Evolutionary conservation across 1,140 invertebrate species (phyloP).

Genomic region (Pseudomyrmex cubaensis): DNA sequence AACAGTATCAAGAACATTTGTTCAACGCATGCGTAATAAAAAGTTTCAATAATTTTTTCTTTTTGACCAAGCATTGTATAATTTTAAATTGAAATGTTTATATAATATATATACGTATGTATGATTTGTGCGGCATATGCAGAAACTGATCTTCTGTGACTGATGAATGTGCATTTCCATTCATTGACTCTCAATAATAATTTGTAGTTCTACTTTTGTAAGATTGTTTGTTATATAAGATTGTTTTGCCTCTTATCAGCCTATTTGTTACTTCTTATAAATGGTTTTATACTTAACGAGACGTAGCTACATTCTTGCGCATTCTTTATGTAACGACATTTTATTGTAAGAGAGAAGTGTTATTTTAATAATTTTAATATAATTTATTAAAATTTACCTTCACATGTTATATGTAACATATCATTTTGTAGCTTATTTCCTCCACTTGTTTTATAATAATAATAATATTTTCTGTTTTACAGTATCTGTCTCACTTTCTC

Average conservation of each 20-base stretch:
- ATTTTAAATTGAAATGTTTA: no score
- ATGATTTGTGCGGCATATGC: no score
- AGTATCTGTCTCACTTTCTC: no score
- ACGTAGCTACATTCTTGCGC: neutral
- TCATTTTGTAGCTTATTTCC: constrained; percentile 31
- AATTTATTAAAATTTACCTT: constrained; percentile 49
- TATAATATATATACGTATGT: neutral
- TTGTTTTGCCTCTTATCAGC: no score
- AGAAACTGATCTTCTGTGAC: constrained; percentile 5
- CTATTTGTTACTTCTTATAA: neutral
- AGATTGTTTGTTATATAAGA: no score
- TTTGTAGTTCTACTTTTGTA: no score
- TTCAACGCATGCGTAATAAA: constrained; percentile 2
- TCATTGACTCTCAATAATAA: neutral
- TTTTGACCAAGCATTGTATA: no score
- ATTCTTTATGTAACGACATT: constrained; percentile 1
- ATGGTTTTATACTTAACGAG: neutral
- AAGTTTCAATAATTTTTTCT: neutral
- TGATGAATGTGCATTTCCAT: constrained; percentile 23
- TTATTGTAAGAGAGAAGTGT: neutral
- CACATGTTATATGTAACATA: neutral
- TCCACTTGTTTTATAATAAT: neutral
- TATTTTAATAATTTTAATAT: constrained; percentile 33
- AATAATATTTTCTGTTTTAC: neutral
- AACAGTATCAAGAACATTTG: constrained; percentile 4